A percentile compares a stretch with the other conserved stretches of the same genome.
phyloP scores from a whole-genome alignment of 2,113 vertebrate species.

The Cyrtonyx montezumae region DNA sequence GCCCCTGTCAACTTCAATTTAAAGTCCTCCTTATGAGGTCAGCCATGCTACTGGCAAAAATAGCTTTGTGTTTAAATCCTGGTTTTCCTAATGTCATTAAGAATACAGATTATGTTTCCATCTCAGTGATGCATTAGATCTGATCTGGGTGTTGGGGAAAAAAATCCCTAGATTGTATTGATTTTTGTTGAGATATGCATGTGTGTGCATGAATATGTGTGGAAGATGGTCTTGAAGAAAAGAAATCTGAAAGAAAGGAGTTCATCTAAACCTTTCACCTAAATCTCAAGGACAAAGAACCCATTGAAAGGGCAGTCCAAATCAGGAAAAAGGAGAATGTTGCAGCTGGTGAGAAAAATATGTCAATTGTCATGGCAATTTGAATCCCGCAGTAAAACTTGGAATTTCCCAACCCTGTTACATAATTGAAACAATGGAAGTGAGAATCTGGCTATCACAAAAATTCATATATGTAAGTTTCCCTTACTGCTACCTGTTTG shows the following conservation, averaged over 20 bases:
- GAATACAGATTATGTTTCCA: not conserved
- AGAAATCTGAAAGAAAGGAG: not conserved
- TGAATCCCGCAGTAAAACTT: not conserved
- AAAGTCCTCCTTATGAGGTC: not conserved
- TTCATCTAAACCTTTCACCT: not conserved
- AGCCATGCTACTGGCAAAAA: not conserved
- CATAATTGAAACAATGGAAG: not conserved
- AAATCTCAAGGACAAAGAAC: not conserved
- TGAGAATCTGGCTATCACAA: not conserved
- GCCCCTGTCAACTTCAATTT: not conserved
- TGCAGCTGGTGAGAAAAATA: not conserved
- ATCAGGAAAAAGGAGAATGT: not conserved
- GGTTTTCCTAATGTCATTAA: not conserved
- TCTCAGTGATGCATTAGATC: not conserved
- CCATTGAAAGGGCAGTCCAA: not conserved
- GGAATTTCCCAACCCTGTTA: not conserved
- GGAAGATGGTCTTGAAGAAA: not conserved
- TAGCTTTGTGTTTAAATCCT: not conserved
- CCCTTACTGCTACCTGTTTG: no score
- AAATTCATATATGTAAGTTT: no score
- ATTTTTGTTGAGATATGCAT: not conserved
- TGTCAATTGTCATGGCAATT: not conserved
- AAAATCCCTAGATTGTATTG: not conserved
- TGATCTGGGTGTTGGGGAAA: not conserved
- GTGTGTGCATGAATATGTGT: fast-evolving